phyloP scores from a whole-genome alignment of 2,113 vertebrate species.

The Anguilla japonica region DNA sequence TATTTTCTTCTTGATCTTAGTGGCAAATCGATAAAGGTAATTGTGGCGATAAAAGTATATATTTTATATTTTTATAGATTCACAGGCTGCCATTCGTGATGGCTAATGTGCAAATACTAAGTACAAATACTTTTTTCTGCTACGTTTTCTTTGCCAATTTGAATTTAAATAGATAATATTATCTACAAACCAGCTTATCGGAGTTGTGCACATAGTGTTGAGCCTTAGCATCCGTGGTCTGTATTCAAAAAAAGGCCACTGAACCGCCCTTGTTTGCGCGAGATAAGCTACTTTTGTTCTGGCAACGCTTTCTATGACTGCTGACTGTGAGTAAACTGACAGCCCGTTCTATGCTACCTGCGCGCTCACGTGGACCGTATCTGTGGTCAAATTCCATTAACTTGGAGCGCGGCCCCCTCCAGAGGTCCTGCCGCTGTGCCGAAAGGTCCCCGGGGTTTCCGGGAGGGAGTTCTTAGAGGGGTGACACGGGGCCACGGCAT shows the following conservation, averaged over 20 bases:
- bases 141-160: not conserved
- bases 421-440: not conserved
- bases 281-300: not conserved
- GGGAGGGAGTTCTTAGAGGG: not conserved
- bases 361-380: not conserved
- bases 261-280: not conserved
- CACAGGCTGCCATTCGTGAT: no score
- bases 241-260: not conserved
- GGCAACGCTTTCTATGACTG: not conserved
- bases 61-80: no score
- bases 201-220: not conserved
- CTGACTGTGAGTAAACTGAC: not conserved
- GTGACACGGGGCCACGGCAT: not conserved
- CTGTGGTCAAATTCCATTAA: not conserved
- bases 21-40: not conserved
- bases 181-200: not conserved
- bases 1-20: not conserved
- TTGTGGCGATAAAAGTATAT: not conserved
- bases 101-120: not conserved
- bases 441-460: not conserved
- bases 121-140: no score
- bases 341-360: not conserved
- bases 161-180: not conserved
- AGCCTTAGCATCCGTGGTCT: not conserved
- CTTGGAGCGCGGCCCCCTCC: not conserved